phyloP scores from a whole-genome alignment of 2,888 invertebrate genomes.

The Agonopterix subpropinquella region DNA sequence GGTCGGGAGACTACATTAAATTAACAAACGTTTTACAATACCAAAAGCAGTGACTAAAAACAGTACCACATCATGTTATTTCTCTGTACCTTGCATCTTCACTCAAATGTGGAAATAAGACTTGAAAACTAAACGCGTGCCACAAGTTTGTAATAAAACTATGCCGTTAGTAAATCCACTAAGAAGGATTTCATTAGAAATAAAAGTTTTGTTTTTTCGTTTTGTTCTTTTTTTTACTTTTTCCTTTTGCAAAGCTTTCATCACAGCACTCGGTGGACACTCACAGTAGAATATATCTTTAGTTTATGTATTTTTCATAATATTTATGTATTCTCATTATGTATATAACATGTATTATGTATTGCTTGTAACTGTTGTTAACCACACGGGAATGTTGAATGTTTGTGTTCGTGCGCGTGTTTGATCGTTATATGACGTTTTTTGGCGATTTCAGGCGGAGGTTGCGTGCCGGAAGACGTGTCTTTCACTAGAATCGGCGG shows the following conservation, averaged over 20 bases:
- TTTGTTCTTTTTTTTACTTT: conserved; percentile 61
- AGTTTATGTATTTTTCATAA: conserved; percentile 26
- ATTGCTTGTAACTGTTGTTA: conserved; percentile 60
- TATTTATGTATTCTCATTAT: conserved; percentile 23
- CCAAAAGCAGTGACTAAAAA: conserved; percentile 54
- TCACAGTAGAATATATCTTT: conserved; percentile 55
- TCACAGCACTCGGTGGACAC: conserved; percentile 73
- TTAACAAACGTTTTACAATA: conserved; percentile 53
- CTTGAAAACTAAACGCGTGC: too few relatives aligned
- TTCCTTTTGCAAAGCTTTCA: conserved; percentile 66
- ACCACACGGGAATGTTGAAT: conserved; percentile 57
- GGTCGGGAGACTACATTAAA: conserved; percentile 70
- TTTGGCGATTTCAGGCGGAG: conserved; percentile 48
- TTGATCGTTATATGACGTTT: conserved; percentile 9
- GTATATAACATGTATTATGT: conserved; percentile 53
- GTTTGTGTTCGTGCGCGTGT: conserved; percentile 21
- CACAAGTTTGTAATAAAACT: too few relatives aligned
- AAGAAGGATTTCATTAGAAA: conserved; percentile 24
- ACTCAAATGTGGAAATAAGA: neutral
- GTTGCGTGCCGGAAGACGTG: conserved; percentile 74
- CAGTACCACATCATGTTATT: conserved; percentile 26
- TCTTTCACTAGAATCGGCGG: conserved; percentile 82
- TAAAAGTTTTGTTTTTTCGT: conserved; percentile 61
- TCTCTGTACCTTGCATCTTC: neutral
- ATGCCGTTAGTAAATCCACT: too few relatives aligned